A percentile compares a stretch with the other conserved stretches of the same genome.
Conservation (phyloP, 2,888 invertebrate genomes). For the Cordilura impudica region DNA sequence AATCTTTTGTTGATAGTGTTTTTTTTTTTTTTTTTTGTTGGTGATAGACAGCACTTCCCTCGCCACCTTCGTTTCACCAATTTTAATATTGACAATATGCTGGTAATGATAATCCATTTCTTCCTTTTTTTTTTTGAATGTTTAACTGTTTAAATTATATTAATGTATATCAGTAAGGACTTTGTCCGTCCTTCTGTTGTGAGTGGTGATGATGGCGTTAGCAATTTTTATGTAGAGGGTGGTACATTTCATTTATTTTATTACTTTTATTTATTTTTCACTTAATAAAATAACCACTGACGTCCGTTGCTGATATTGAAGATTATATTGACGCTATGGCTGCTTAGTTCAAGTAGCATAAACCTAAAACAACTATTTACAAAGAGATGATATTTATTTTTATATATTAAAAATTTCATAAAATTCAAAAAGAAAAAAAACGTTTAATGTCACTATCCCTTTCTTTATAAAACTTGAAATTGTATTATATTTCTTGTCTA, state of each 20-base stretch:
- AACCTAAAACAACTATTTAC: not conserved
- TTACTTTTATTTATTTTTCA: constrained; percentile 35
- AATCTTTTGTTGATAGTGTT: not conserved
- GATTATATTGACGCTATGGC: not conserved
- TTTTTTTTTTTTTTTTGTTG: not conserved
- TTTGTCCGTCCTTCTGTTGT: not conserved
- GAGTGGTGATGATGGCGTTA: not conserved
- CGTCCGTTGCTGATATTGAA: constrained; percentile 8
- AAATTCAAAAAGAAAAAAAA: not conserved
- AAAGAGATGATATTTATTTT: not conserved
- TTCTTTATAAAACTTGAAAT: too few relatives aligned
- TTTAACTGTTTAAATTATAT: constrained; percentile 43
- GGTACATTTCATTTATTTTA: constrained; percentile 34
- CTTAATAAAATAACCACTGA: constrained; percentile 44
- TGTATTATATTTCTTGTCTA: too few relatives aligned
- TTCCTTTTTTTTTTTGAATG: not conserved
- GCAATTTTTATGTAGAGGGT: constrained; percentile 10
- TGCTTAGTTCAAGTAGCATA: not conserved
- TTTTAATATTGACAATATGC: constrained; percentile 21
- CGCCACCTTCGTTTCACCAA: not conserved
- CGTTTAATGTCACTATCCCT: not conserved
- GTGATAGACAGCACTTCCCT: not conserved
- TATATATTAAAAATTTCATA: not conserved
- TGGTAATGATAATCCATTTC: constrained; percentile 15
- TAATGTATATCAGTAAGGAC: constrained; percentile 26